Evolutionary conservation across 2,888 invertebrate species (phyloP).

Genomic region (Boloria euphrosyne): DNA sequence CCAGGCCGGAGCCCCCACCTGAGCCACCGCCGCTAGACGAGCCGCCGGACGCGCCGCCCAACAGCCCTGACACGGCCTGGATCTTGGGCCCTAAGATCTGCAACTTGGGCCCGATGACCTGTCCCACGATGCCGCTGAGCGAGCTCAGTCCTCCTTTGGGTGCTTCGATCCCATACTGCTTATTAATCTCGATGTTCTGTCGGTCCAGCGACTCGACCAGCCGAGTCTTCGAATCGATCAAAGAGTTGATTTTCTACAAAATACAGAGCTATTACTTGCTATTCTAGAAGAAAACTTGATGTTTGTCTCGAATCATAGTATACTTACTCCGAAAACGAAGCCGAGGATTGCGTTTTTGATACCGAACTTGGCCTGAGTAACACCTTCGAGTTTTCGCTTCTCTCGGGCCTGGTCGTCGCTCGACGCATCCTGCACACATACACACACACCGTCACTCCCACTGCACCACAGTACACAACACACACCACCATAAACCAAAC

Average conservation of each 20-base stretch:
- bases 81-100: conserved; percentile 86
- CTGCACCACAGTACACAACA: conserved; percentile 41
- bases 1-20: conserved; percentile 74
- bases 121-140: conserved; percentile 85
- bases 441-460: conserved; percentile 46
- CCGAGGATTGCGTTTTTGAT: conserved; percentile 91
- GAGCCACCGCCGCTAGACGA: conserved; percentile 78
- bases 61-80: conserved; percentile 78
- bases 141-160: conserved; percentile 83
- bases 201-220: conserved; percentile 87
- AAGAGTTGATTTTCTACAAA: conserved; percentile 90
- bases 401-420: conserved; percentile 82
- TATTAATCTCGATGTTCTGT: conserved; percentile 89
- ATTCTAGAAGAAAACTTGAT: conserved; percentile 6
- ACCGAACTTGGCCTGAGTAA: conserved; percentile 84
- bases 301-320: neutral
- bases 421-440: conserved; percentile 69
- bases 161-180: conserved; percentile 86
- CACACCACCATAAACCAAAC: conserved; percentile 44
- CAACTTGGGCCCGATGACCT: conserved; percentile 87
- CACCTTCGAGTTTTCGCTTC: conserved; percentile 88
- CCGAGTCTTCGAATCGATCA: conserved; percentile 90
- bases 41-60: conserved; percentile 78
- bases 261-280: conserved; percentile 27
- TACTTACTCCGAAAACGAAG: conserved; percentile 91